phyloP scores from a whole-genome alignment of 1,140 invertebrate species.

The Apis florea region DNA sequence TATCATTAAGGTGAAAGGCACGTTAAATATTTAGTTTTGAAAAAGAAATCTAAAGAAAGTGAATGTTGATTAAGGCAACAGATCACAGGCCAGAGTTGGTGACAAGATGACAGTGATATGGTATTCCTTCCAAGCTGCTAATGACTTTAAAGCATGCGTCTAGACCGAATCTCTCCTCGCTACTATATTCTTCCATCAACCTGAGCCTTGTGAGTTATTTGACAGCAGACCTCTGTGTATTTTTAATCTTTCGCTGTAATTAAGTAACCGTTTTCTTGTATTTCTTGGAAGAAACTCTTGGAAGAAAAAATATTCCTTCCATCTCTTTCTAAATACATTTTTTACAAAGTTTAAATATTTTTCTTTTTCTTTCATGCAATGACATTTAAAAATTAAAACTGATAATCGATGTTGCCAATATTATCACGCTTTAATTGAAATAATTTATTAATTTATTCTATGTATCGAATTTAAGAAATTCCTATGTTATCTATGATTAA shows the following conservation, averaged over 20 bases:
- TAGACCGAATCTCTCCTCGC: slow-evolving; percentile 10
- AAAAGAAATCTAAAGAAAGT: neutral
- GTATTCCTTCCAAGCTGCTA: slow-evolving; percentile 19
- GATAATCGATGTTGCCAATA: neutral
- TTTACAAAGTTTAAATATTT: neutral
- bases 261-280: neutral
- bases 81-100: slow-evolving; percentile 16
- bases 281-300: neutral
- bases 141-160: slow-evolving; percentile 35
- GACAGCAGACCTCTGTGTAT: slow-evolving; percentile 11
- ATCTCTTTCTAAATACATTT: neutral
- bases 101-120: slow-evolving; percentile 23
- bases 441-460: neutral
- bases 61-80: slow-evolving; percentile 23
- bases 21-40: neutral
- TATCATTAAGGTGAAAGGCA: slow-evolving; percentile 3
- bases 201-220: slow-evolving; percentile 3
- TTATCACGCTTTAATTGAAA: too few relatives aligned
- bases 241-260: slow-evolving; percentile 14
- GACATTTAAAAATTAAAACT: too few relatives aligned
- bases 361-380: too few relatives aligned
- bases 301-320: too few relatives aligned
- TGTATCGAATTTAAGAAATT: neutral
- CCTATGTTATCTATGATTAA: too few relatives aligned
- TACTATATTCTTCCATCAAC: neutral